Base-by-base conservation (phyloP, 2,888 invertebrate species). In the Hypomecis punctinalis region DNA sequence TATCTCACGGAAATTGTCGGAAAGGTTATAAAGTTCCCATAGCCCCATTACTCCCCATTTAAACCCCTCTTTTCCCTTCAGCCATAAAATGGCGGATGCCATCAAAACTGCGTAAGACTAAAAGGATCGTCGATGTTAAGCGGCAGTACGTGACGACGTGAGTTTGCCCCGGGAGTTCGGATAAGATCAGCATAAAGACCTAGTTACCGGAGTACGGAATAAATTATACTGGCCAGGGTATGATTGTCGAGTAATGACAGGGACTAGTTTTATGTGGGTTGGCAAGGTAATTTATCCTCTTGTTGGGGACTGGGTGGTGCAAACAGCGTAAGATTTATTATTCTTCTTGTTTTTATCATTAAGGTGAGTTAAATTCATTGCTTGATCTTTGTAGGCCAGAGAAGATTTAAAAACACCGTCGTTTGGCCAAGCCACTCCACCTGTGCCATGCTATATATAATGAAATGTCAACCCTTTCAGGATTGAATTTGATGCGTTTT, bases 121-220 rank as follows among this genome's bases (percentile, higher is more conserved):
- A 59, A 63, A 64, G 63, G 63, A 64, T 64, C 54, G 49, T 59
- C 46, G 55, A 55, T 51, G 54, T 55, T 55, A 46, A 59, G 45
- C 54, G 49, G 6, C 45, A 33, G 55, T 59, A 64, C 59, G 62
- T 59, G 55, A 47, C 33, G 52, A 55, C 56, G 43, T 63, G 60
- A 57, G 60, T 59, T 36, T 33, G 45, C 10, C 54, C 51, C 37
- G 40, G 57, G 57, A 35, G 11, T 11, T 46, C 36, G 35, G 61
- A 63, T 67, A 63, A 48, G 51, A 60, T 60, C 60, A 53, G 56
- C 56, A 57, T 67, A 67, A 67, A 56, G 61, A 63, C 43, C 33
- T 39, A 67, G 56, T 47, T 56, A 13, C 42, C 53, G 13, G 55
- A 4, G 10, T 4, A 39, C 9, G 23, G 46, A 13, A 55, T 46